phyloP scores from a whole-genome alignment of 1,140 invertebrate genomes.

The Drosophila busckii region DNA sequence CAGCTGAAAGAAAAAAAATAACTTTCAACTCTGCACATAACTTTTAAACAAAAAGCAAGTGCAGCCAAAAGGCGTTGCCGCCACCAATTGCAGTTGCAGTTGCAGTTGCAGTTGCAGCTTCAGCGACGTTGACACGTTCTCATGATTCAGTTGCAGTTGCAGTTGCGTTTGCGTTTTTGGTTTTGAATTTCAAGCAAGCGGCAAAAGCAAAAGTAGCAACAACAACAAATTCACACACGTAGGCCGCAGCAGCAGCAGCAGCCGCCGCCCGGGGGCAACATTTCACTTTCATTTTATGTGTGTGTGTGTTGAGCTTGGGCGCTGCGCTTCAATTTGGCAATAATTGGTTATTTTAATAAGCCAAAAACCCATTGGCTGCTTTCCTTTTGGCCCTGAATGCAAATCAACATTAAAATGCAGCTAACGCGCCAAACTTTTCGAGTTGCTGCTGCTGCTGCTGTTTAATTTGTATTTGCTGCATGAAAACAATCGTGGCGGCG shows the following conservation, averaged over 20 bases:
- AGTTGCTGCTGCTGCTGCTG: conserved; percentile 12
- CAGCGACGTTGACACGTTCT: no score
- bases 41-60: no score
- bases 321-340: conserved; percentile 66
- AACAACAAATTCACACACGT: conserved; percentile 49
- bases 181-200: conserved; percentile 4
- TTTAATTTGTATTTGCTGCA: conserved; percentile 27
- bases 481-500: conserved; percentile 41
- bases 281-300: conserved; percentile 60
- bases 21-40: no score
- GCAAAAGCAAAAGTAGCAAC: neutral
- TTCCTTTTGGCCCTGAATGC: conserved; percentile 71
- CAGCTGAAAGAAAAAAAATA: no score
- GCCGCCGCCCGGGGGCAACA: conserved; percentile 18
- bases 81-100: neutral
- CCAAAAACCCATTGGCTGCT: conserved; percentile 58
- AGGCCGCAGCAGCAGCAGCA: neutral
- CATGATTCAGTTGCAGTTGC: conserved; percentile 1
- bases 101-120: conserved; percentile 1
- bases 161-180: neutral
- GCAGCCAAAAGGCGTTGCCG: conserved; percentile 3
- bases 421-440: conserved; percentile 31
- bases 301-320: conserved; percentile 21
- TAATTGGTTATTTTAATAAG: conserved; percentile 72
- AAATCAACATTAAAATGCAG: conserved; percentile 71